Conservation (phyloP, 2,797 vertebrate genomes). For the Channa striata region DNA sequence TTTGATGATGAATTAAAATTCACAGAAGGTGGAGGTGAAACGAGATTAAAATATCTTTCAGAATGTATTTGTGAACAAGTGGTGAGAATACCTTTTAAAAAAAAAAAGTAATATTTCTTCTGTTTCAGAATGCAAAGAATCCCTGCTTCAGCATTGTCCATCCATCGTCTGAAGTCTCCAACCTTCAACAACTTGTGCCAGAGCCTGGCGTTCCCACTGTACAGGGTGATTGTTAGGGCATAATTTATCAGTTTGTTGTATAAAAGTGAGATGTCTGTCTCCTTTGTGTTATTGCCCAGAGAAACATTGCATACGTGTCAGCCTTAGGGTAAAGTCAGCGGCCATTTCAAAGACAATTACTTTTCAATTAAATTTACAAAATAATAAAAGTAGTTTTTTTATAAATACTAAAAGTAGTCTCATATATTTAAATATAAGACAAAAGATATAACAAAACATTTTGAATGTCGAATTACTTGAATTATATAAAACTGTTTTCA, state of each 20-base stretch:
- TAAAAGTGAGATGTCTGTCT: neutral
- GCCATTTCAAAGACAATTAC: too few species aligned
- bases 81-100: neutral
- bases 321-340: too few species aligned
- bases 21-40: conserved; percentile 2
- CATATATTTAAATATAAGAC: too few species aligned
- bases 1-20: conserved; percentile 11
- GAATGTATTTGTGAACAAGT: neutral
- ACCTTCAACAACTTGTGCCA: conserved; percentile 76
- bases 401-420: too few species aligned
- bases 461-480: too few species aligned
- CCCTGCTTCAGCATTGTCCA: conserved; percentile 81
- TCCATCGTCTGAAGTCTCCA: conserved; percentile 78
- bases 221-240: conserved; percentile 74
- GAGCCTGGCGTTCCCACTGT: conserved; percentile 79
- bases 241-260: too few species aligned
- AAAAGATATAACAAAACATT: too few species aligned
- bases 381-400: too few species aligned
- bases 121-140: conserved; percentile 65
- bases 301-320: neutral
- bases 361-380: too few species aligned
- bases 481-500: too few species aligned
- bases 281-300: neutral
- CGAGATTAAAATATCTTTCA: neutral
- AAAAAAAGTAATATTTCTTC: conserved; percentile 5